Conservation (phyloP, 1,140 invertebrate genomes). For the Drosophila triauraria region DNA sequence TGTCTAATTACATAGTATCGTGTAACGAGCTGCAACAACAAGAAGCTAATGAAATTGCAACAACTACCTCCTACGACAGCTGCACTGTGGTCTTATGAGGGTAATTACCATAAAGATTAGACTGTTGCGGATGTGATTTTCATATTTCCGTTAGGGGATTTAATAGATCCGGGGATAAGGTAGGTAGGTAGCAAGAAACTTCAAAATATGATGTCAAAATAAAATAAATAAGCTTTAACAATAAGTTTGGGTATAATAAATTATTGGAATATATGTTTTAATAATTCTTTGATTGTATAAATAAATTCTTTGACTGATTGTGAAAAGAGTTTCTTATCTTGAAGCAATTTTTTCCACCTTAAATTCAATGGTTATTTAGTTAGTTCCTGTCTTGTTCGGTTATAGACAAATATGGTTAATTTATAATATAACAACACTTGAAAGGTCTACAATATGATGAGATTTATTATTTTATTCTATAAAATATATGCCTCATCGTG, state of each 20-base stretch:
- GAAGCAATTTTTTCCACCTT: background rate
- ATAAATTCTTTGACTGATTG: background rate
- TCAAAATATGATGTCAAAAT: too few species aligned
- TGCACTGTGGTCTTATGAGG: conserved; percentile 27
- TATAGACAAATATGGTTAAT: background rate
- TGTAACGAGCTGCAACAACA: conserved; percentile 46
- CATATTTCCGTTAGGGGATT: background rate
- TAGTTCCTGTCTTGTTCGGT: background rate
- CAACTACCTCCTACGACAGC: conserved; percentile 55
- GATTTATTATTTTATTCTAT: too few species aligned
- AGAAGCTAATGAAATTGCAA: conserved; percentile 41
- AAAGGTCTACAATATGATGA: background rate
- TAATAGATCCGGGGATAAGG: background rate
- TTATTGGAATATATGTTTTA: background rate
- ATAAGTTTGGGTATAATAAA: background rate
- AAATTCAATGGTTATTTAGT: background rate
- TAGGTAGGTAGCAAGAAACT: background rate
- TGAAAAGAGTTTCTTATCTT: background rate
- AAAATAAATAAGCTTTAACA: background rate
- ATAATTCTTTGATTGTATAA: too few species aligned
- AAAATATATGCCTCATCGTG: background rate
- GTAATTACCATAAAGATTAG: too few species aligned
- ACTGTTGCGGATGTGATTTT: too few species aligned
- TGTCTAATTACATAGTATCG: conserved; percentile 77
- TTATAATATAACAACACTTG: background rate